Percentiles rank a stretch among this genome's conserved stretches.
These are phyloP conservation scores for Nephrotoma flavescens DNA, from an alignment of 2,888 invertebrate genomes.

Conservation along the genomic window DNA sequence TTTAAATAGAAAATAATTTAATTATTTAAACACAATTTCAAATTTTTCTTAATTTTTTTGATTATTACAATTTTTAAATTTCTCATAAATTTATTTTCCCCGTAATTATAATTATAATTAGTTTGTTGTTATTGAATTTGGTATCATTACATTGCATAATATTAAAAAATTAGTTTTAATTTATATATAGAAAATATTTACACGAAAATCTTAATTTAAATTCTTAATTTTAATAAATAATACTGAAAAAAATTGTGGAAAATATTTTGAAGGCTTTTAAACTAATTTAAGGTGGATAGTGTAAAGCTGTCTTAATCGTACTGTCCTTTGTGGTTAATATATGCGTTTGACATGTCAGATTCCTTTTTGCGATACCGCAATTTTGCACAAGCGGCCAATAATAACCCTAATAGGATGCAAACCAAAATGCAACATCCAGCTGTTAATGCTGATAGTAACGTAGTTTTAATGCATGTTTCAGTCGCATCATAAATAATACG, in stretches of 20 bases:
- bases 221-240: not conserved
- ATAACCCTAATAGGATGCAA: slow-evolving; percentile 54
- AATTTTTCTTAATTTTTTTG: not conserved
- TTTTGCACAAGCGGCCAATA: slow-evolving; percentile 62
- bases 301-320: slow-evolving; percentile 32
- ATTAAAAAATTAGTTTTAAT: not conserved
- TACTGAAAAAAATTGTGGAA: not conserved
- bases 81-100: not conserved
- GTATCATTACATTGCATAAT: not conserved
- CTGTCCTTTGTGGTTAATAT: slow-evolving; percentile 49
- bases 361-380: slow-evolving; percentile 44
- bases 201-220: not conserved
- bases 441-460: slow-evolving; percentile 50
- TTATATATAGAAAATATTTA: not conserved
- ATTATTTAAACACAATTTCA: not conserved
- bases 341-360: slow-evolving; percentile 35
- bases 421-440: slow-evolving; percentile 53
- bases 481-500: slow-evolving; percentile 25
- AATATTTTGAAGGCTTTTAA: not conserved
- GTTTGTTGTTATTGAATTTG: not conserved
- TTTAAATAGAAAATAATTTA: not conserved
- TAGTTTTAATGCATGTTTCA: slow-evolving; percentile 49
- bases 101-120: not conserved
- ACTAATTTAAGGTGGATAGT: not conserved
- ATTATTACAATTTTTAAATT: not conserved